These are phyloP conservation scores for Penaeus vannamei DNA, from an alignment of 1,140 invertebrate genomes.

Conservation along the genomic window DNA sequence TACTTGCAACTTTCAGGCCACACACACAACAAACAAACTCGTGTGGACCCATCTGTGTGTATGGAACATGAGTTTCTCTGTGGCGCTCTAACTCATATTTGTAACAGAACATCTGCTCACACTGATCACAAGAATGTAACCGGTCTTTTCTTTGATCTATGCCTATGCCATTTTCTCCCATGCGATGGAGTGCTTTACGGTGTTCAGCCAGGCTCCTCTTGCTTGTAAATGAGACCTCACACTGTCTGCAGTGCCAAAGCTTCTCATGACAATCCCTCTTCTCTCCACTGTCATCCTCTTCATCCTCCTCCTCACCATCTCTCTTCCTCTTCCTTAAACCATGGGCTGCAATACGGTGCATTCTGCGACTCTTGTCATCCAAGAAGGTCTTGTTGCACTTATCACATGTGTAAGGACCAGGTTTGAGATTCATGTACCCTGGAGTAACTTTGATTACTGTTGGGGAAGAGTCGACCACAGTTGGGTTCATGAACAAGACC, in stretches of 20 bases:
- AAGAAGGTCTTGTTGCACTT: constrained; percentile 47
- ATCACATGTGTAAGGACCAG: constrained; percentile 34
- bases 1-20: constrained; percentile 40
- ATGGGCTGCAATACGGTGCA: constrained; percentile 47
- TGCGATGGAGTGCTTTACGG: background rate
- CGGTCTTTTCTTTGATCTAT: constrained; percentile 13
- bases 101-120: constrained; percentile 37
- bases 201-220: constrained; percentile 43
- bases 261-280: constrained; percentile 17
- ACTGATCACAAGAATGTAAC: constrained; percentile 35
- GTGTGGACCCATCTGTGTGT: constrained; percentile 48
- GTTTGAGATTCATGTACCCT: constrained; percentile 51
- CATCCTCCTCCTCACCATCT: constrained; percentile 18
- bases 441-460: constrained; percentile 37
- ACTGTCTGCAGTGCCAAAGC: constrained; percentile 36
- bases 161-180: background rate
- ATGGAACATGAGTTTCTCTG: constrained; percentile 45
- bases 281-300: constrained; percentile 13
- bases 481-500: constrained; percentile 52
- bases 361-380: constrained; percentile 48
- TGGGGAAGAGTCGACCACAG: constrained; percentile 23
- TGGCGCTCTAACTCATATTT: constrained; percentile 54
- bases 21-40: constrained; percentile 53
- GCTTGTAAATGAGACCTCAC: constrained; percentile 17
- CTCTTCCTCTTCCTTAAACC: constrained; percentile 40